phyloP scores from a whole-genome alignment of 2,113 vertebrate genomes.

The Oreochromis niloticus region DNA sequence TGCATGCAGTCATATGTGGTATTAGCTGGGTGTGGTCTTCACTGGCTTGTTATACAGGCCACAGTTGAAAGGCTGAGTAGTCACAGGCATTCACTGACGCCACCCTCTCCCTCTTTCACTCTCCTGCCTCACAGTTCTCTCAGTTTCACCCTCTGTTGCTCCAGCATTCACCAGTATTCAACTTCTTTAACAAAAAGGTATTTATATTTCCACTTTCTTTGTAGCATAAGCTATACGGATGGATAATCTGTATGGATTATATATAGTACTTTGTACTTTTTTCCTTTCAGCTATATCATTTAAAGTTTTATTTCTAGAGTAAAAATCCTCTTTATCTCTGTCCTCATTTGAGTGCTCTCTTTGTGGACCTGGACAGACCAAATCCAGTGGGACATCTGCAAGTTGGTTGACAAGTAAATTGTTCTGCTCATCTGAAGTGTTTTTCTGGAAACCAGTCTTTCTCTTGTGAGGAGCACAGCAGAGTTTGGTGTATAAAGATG shows the following conservation, averaged over 20 bases:
- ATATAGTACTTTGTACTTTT: not conserved
- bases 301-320: not conserved
- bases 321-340: not conserved
- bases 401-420: not conserved
- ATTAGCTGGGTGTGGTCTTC: constrained; percentile 57
- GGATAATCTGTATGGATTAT: not conserved
- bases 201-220: not conserved
- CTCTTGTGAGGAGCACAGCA: not conserved
- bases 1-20: constrained; percentile 18
- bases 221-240: not conserved
- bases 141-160: not conserved
- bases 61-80: constrained; percentile 27
- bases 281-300: not conserved
- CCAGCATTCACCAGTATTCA: not conserved
- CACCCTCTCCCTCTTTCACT: not conserved
- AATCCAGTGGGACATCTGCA: not conserved
- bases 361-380: not conserved
- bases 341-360: not conserved
- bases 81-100: not conserved
- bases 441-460: not conserved
- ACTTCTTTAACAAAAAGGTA: not conserved
- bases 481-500: constrained; percentile 28
- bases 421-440: not conserved
- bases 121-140: not conserved
- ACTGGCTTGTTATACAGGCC: constrained; percentile 49